phyloP scores from a whole-genome alignment of 2,797 vertebrate species.

The Lemur catta region DNA sequence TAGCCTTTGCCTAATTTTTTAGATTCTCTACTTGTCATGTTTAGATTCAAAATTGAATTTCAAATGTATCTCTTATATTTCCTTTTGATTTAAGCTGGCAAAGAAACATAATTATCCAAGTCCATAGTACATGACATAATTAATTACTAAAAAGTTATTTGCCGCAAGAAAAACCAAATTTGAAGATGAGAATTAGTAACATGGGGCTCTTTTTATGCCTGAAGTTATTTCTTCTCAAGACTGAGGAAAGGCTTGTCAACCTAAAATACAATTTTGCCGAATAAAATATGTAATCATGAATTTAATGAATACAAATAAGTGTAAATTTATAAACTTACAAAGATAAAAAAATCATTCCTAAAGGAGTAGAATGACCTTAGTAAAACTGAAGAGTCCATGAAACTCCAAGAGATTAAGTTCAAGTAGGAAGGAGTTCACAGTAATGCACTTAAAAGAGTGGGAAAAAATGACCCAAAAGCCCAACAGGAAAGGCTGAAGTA shows the following conservation, averaged over 20 bases:
- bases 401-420: neutral
- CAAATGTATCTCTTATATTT: neutral
- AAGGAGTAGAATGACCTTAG: neutral
- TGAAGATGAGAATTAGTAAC: neutral
- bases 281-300: neutral
- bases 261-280: neutral
- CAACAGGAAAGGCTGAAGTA: neutral
- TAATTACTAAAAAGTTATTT: neutral
- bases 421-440: neutral
- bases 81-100: constrained; percentile 1
- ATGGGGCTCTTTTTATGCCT: neutral
- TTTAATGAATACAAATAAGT: neutral
- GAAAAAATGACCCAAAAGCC: no score
- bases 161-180: constrained; percentile 1
- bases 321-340: neutral
- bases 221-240: neutral
- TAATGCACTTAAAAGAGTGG: neutral
- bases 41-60: constrained; percentile 22
- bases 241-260: neutral
- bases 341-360: neutral
- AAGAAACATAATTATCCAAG: constrained; percentile 15
- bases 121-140: neutral
- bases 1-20: neutral
- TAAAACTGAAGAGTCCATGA: neutral
- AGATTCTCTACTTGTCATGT: neutral